Evolutionary conservation across 1,140 invertebrate genomes (phyloP), one percentile per base, ranked within the genome.

Genomic region (Zelostemma sp.): DNA sequence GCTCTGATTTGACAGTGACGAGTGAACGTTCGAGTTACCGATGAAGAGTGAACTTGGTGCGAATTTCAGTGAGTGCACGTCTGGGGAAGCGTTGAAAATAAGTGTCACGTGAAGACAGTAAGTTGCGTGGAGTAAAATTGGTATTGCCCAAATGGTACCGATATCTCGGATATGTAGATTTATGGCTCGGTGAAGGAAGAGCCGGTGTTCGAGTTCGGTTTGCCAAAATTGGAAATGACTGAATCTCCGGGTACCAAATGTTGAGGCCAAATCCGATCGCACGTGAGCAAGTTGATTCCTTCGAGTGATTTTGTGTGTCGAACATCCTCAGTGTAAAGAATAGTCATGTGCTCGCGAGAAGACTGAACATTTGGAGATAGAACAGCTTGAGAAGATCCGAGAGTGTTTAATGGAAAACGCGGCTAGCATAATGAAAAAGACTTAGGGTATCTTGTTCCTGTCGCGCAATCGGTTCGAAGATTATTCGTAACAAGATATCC

Each of bases 21-120:
- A 63, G 66, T 66, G 60, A 12, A 57, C 46, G 18, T 54, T 47
- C 15, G 40, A 38, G 25, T 64, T 46, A 50, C 49, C 49, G n/a
- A 54, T 46, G 40, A 66, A 41, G 35, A 40, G 63, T 71, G 58
- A 59, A n/a, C 49, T 49, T 9, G 4, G 43, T 31, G 49, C 31
- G 41, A 56, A 55, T 57, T 54, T 62, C 28, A 58, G 68, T 71
- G 68, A 54, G 68, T 66, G 68, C 8, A 25, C 17, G 15, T 47
- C n/a, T 31, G 28, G 21, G 35, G 41, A 28, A 28, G 25, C 25
- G 8, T 28, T 28, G 25, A 28, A 28, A 28, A 8, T 3, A 47
- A 47, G 12, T 6, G 21, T 57, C 35, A 45, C 50, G 57, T 67
- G 64, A 45, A 45, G 55, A 51, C 46, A 57, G 14, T 15, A 19